Conservation (phyloP, 1,140 invertebrate genomes). For the Cephus cinctus region DNA sequence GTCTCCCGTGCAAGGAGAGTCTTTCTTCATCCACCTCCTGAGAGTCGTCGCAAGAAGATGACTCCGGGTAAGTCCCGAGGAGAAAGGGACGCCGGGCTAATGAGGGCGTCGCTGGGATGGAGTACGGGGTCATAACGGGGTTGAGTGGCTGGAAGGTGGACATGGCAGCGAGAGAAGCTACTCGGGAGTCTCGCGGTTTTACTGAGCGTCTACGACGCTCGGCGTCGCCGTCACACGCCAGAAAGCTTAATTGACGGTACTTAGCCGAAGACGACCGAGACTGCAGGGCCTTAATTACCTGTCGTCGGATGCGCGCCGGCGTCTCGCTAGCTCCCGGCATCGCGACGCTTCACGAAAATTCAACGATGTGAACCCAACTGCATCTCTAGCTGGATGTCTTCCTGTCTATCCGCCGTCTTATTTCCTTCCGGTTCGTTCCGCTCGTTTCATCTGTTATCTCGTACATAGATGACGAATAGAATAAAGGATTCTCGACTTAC, state of each 20-base stretch:
- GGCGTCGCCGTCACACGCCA: constrained; percentile 16
- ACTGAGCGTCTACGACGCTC: constrained; percentile 5
- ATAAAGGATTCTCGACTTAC: no score
- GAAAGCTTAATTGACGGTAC: constrained; percentile 30
- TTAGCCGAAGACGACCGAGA: constrained; percentile 17
- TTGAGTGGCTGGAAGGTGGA: background rate
- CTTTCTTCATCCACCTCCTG: no score
- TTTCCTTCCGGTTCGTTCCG: background rate
- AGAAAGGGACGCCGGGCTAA: constrained; percentile 9
- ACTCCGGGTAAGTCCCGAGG: background rate
- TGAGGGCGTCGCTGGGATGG: constrained; percentile 14
- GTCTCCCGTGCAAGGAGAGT: no score
- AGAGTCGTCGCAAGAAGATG: no score
- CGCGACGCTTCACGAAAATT: no score
- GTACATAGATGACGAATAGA: no score
- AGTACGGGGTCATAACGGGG: no score
- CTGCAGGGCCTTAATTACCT: constrained; percentile 20
- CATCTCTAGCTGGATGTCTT: no score
- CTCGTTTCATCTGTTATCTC: background rate
- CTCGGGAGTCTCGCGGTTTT: constrained; percentile 21
- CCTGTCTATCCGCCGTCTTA: no score
- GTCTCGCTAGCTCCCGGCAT: background rate
- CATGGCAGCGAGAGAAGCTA: constrained; percentile 6
- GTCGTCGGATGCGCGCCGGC: constrained; percentile 17
- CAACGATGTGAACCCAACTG: no score